A percentile compares a stretch with the other conserved stretches of the same genome.
These are phyloP conservation scores for Myotis davidii DNA, from an alignment of 2,113 vertebrate species.

Conservation along the genomic window DNA sequence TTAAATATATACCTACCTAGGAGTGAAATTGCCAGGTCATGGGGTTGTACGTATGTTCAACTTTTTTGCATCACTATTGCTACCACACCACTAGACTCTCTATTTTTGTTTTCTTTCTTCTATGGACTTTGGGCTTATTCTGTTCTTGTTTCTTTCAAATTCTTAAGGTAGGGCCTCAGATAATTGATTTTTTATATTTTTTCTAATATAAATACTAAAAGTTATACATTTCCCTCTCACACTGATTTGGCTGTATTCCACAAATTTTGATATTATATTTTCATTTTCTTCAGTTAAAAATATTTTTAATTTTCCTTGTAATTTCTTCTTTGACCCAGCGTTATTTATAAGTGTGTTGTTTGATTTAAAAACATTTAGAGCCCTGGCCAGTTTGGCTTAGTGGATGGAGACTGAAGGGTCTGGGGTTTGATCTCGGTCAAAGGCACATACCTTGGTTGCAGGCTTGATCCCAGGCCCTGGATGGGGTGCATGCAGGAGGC, in stretches of 20 bases:
- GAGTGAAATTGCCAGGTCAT: background rate
- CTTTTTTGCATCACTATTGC: background rate
- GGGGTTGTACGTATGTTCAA: no score
- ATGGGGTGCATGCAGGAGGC: no score
- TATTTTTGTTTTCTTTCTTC: background rate
- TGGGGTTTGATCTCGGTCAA: no score
- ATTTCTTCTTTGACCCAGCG: background rate
- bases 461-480: no score
- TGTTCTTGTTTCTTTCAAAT: background rate
- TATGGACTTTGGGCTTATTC: background rate
- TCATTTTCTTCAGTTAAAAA: background rate
- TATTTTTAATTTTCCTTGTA: background rate
- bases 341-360: background rate
- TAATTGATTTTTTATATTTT: background rate
- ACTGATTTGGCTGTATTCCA: background rate
- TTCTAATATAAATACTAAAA: background rate
- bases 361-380: no score
- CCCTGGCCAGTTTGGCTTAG: no score
- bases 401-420: no score
- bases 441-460: no score
- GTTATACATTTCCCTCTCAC: background rate
- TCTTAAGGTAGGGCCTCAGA: background rate
- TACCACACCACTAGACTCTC: background rate
- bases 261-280: conserved; percentile 11
- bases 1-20: background rate